These are phyloP conservation scores for Zaprionus davidi DNA, from an alignment of 1,140 invertebrate species.

Conservation along the genomic window DNA sequence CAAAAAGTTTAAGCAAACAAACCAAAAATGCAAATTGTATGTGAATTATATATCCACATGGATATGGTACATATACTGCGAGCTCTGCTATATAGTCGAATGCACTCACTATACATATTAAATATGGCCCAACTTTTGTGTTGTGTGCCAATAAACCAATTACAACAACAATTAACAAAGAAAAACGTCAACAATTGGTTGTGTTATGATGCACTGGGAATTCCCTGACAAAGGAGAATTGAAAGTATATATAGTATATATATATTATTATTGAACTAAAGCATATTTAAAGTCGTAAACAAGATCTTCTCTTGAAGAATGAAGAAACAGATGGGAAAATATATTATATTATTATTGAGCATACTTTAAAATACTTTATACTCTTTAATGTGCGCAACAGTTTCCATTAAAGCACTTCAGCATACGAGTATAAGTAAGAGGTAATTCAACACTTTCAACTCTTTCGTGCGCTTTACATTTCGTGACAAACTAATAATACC, in stretches of 20 bases:
- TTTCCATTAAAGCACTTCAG: neutral
- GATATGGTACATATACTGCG: slow-evolving; percentile 6
- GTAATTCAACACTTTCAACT: neutral
- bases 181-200: neutral
- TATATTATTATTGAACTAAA: too few relatives aligned
- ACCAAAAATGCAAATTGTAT: slow-evolving; percentile 47
- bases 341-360: too few relatives aligned
- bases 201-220: neutral
- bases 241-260: neutral
- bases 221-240: neutral
- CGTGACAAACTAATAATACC: slow-evolving; percentile 17
- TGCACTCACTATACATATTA: slow-evolving; percentile 23
- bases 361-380: too few relatives aligned
- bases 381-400: neutral
- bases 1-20: slow-evolving; percentile 74
- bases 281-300: too few relatives aligned
- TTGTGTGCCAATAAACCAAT: slow-evolving; percentile 74
- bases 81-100: slow-evolving; percentile 10
- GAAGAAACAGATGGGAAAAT: too few relatives aligned
- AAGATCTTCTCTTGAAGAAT: too few relatives aligned
- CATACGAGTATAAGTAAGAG: neutral
- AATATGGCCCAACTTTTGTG: slow-evolving; percentile 60
- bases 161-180: slow-evolving; percentile 54
- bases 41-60: slow-evolving; percentile 32
- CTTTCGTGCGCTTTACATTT: neutral